Conservation (phyloP, 2,797 vertebrate species). For the Delichon dasypus region DNA sequence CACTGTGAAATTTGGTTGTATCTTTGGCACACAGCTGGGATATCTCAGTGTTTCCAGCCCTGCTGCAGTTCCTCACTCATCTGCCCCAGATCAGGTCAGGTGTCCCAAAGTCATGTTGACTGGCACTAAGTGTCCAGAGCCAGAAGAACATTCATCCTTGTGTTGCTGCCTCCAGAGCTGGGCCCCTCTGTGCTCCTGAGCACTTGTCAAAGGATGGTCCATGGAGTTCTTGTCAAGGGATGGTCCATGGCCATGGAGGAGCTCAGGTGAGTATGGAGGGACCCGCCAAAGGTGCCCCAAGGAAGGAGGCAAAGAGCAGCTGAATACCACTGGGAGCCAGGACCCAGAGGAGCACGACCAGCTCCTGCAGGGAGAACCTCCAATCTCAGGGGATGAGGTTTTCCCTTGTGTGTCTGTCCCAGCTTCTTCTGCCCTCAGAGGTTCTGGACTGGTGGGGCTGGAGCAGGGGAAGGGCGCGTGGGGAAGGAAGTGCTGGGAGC, state of each 20-base stretch:
- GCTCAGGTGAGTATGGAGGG: neutral
- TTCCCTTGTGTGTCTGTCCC: neutral
- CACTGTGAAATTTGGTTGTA: neutral
- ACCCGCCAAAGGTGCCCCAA: neutral
- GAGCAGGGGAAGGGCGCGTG: neutral
- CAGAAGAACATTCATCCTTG: neutral
- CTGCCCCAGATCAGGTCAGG: neutral
- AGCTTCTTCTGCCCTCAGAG: neutral
- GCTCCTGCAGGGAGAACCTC: neutral
- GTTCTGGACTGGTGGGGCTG: neutral
- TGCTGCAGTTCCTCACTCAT: neutral
- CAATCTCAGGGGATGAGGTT: neutral
- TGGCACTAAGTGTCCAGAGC: neutral
- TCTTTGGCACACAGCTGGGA: neutral
- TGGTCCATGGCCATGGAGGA: neutral
- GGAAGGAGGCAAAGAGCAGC: neutral
- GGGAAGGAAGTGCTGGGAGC: neutral
- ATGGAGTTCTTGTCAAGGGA: neutral
- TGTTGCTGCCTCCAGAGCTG: neutral
- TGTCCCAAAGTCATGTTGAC: neutral
- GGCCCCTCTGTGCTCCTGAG: neutral
- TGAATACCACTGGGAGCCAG: neutral
- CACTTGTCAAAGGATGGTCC: neutral
- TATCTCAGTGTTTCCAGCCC: neutral
- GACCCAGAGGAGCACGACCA: neutral